Evolutionary conservation across 64 coral and sea anemone genomes (phyloP), one percentile per base, ranked within the genome.

Genomic region (Catalaphyllia jardinei): DNA sequence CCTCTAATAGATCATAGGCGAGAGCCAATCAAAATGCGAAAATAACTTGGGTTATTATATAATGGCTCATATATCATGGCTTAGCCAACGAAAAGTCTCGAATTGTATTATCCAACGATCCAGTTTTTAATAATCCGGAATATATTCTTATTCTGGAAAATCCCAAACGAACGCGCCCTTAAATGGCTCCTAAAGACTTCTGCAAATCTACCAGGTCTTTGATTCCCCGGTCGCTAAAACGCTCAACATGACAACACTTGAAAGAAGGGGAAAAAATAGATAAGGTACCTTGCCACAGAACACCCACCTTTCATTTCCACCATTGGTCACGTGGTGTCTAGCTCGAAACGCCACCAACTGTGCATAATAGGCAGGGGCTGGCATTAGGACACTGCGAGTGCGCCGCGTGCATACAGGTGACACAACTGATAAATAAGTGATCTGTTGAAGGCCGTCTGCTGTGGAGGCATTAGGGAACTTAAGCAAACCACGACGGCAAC

Each of bases 351-450:
- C 93, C 42, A 64, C 88, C 52, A 94, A 85, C 69, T 87, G 93
- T 49, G 93, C 93, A 63, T 94, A 91, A 90, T 90, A 94, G 13
- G 88, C 88, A 4, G 93, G 93, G 46, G 93, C 83, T 75, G 93
- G 93, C 82, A 94, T 94, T 4, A 83, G 88, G 1, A 90, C 83
- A 71, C 82, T 86, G 20, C 75, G 79, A 0, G 88, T 73, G 76
- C 88, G 91, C 79, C n/a, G n/a, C 93, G 88, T 14, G 88, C 93
- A 31, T 80, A 87, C 51, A 88, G 77, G 65, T 94, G 88, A 60
- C 93, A 94, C 25, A 94, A 50, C 30, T 94, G 93, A n/a, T n/a
- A n/a, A n/a, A 25, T 94, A 94, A n/a, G 93, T 94, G 18, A 94
- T 65, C 14, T 85, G 73, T n/a, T 94, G 82, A 33, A 94, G 80